These are phyloP conservation scores for Sebastes steindachneri DNA, from an alignment of 2,797 vertebrate species.

Conservation along the genomic window DNA sequence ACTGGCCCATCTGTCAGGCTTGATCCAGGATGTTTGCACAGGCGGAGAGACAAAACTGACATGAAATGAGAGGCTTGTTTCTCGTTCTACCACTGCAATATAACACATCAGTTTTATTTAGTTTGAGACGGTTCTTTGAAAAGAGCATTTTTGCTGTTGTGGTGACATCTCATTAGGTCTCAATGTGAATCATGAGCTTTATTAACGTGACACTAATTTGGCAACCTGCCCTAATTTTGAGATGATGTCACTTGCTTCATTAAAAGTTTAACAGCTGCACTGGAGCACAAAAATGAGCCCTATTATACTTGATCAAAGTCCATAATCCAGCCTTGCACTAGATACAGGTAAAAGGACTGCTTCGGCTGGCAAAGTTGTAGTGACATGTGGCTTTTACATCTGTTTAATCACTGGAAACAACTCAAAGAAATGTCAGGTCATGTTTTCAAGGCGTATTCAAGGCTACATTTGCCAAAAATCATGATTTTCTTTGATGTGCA, in stretches of 20 bases:
- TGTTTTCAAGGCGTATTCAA: neutral
- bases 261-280: neutral
- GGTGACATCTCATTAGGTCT: neutral
- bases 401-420: neutral
- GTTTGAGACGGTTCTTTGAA: neutral
- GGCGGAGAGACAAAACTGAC: slow-evolving; percentile 5
- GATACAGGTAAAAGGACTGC: neutral
- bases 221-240: neutral
- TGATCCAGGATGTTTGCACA: slow-evolving; percentile 17
- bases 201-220: neutral
- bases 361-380: neutral
- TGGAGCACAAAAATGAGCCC: neutral
- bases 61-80: slow-evolving; percentile 2
- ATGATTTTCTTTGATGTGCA: neutral
- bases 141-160: too few species aligned
- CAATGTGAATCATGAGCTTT: neutral
- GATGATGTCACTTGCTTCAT: neutral
- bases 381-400: neutral
- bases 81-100: neutral
- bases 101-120: neutral
- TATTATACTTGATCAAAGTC: neutral
- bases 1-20: slow-evolving; percentile 68
- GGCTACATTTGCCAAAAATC: neutral
- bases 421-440: neutral
- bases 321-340: neutral